These are phyloP conservation scores for Hirtodrosophila alboralis DNA, from an alignment of 2,888 invertebrate genomes.

Conservation along the genomic window DNA sequence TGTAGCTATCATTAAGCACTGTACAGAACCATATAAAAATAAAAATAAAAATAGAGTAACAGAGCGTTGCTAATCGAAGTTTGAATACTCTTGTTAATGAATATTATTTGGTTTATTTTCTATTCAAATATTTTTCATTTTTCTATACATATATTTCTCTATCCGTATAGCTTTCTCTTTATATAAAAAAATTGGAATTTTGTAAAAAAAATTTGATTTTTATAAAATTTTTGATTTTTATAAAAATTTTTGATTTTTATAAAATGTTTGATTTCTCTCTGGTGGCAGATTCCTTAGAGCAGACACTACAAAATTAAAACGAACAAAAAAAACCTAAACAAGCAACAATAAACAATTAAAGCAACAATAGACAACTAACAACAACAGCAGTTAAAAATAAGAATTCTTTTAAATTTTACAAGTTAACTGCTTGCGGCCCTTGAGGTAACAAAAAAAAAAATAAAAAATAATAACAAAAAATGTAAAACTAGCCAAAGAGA, in stretches of 20 bases:
- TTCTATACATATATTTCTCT: too few species aligned
- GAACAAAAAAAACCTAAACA: conserved; percentile 13
- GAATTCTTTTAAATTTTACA: conserved; percentile 45
- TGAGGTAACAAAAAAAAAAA: too few species aligned
- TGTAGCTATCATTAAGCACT: conserved; percentile 22
- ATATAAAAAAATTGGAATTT: too few species aligned
- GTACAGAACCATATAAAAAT: conserved; percentile 1
- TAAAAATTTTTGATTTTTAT: too few species aligned
- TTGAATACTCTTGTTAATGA: conserved; percentile 4
- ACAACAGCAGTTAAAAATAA: conserved; percentile 21
- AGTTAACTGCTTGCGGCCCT: conserved; percentile 27
- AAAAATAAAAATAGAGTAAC: background rate
- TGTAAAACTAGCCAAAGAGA: background rate
- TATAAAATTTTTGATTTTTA: too few species aligned
- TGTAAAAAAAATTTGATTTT: too few species aligned
- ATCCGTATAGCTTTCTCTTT: too few species aligned
- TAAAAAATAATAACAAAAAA: too few species aligned
- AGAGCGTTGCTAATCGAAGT: background rate
- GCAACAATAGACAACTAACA: conserved; percentile 8
- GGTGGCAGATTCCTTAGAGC: conserved; percentile 43
- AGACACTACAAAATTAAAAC: conserved; percentile 47
- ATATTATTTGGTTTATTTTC: too few species aligned
- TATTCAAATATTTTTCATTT: too few species aligned
- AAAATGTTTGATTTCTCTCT: too few species aligned
- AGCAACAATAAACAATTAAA: conserved; percentile 6